Conservation (phyloP, 2,888 invertebrate species). For the Neoascia interrupta region DNA sequence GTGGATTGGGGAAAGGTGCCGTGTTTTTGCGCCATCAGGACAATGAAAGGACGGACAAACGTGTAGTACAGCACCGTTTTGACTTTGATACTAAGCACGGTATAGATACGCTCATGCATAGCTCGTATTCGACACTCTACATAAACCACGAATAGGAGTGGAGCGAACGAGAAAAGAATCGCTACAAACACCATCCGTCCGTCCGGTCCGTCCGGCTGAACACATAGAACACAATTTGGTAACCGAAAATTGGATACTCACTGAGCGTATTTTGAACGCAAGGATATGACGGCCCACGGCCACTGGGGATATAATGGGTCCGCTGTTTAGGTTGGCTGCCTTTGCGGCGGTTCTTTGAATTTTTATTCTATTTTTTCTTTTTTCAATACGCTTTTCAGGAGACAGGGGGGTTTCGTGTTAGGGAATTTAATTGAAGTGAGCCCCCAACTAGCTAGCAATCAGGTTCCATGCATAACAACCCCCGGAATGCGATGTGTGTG, state of each 20-base stretch:
- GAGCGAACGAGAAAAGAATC: constrained; percentile 7
- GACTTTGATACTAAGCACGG: constrained; percentile 50
- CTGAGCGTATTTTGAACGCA: constrained; percentile 58
- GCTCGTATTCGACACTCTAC: constrained; percentile 51
- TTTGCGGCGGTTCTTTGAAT: constrained; percentile 62
- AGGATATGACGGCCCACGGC: constrained; percentile 61
- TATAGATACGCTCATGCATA: constrained; percentile 52
- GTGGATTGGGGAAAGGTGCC: constrained; percentile 34
- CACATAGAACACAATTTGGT: constrained; percentile 59
- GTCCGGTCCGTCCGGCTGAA: constrained; percentile 22
- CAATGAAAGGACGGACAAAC: constrained; percentile 56
- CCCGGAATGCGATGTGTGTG: constrained; percentile 29
- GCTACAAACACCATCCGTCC: constrained; percentile 42
- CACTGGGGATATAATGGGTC: constrained; percentile 58
- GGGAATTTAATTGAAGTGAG: constrained; percentile 71
- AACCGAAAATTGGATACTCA: constrained; percentile 71
- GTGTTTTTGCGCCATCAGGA: constrained; percentile 40
- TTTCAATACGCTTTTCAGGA: constrained; percentile 11
- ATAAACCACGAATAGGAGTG: constrained; percentile 46
- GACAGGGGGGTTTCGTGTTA: constrained; percentile 60
- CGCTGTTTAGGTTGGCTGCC: constrained; percentile 67
- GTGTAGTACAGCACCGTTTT: constrained; percentile 56
- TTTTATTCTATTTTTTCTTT: constrained; percentile 11
- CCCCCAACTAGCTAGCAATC: constrained; percentile 62
- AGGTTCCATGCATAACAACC: constrained; percentile 42